phyloP scores from a whole-genome alignment of 2,113 vertebrate genomes.

The Nothoprocta pentlandii region DNA sequence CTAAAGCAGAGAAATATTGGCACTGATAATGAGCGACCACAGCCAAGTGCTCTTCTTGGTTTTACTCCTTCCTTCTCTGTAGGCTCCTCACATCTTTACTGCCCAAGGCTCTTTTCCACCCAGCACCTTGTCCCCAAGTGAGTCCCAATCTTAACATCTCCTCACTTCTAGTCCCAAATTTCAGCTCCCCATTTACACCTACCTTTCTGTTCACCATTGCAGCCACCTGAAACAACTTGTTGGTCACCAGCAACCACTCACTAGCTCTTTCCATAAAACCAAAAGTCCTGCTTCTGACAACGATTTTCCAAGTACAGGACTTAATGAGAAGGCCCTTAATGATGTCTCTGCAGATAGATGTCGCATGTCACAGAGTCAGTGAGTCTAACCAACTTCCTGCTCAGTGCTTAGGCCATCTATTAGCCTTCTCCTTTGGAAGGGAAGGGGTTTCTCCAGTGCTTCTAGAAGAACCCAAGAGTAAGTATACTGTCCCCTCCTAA shows the following conservation, averaged over 20 bases:
- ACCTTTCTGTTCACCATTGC: background rate
- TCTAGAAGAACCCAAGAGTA: background rate
- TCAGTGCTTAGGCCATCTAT: background rate
- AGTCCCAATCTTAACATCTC: background rate
- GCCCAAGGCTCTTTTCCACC: background rate
- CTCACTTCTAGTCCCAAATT: background rate
- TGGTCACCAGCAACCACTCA: background rate
- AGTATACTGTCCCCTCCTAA: background rate
- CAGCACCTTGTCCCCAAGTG: background rate
- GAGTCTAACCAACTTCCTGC: background rate
- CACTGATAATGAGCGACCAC: background rate
- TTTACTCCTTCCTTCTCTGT: background rate
- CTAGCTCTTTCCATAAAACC: background rate
- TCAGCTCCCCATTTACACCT: background rate
- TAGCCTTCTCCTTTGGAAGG: background rate
- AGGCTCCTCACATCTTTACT: accelerated
- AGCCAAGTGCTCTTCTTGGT: background rate
- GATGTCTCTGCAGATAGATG: background rate
- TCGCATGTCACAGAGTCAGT: background rate
- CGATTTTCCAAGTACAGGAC: background rate
- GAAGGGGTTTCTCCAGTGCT: background rate
- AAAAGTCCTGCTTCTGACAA: background rate
- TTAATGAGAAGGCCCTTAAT: background rate
- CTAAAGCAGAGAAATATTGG: background rate
- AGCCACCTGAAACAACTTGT: background rate